A percentile compares a stretch with the other conserved stretches of the same genome.
phyloP scores from a whole-genome alignment of 2,113 vertebrate genomes.

The Eulemur rufifrons region DNA sequence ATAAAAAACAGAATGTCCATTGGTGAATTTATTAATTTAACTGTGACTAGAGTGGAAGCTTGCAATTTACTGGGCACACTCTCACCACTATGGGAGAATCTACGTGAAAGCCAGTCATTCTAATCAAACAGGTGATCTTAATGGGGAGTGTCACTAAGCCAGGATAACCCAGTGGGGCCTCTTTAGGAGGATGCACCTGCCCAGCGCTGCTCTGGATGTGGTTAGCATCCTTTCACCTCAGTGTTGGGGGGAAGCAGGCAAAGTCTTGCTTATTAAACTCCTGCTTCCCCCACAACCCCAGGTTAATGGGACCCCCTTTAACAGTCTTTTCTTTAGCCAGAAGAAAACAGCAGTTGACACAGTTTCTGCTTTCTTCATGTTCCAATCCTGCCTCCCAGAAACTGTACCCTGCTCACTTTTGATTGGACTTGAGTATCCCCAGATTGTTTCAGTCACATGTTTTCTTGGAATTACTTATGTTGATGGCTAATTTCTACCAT shows the following conservation, averaged over 20 bases:
- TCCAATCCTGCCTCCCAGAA: neutral
- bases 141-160: neutral
- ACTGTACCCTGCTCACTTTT: neutral
- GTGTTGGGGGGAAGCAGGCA: neutral
- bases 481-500: neutral
- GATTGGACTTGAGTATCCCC: neutral
- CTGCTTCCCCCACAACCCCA: neutral
- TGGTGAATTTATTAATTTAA: neutral
- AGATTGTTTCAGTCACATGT: neutral
- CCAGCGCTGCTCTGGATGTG: neutral
- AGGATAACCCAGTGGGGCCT: neutral
- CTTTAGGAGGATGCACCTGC: neutral
- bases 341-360: neutral
- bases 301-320: neutral
- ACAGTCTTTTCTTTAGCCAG: neutral
- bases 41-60: neutral
- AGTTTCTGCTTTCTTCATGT: neutral
- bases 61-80: neutral
- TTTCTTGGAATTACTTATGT: slow-evolving; percentile 6
- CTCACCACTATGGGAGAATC: neutral
- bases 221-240: neutral
- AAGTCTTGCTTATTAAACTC: neutral
- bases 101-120: neutral
- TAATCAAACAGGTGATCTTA: neutral
- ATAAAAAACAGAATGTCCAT: neutral